Conservation (phyloP, 2,888 invertebrate genomes). For the Leucoma salicis region DNA sequence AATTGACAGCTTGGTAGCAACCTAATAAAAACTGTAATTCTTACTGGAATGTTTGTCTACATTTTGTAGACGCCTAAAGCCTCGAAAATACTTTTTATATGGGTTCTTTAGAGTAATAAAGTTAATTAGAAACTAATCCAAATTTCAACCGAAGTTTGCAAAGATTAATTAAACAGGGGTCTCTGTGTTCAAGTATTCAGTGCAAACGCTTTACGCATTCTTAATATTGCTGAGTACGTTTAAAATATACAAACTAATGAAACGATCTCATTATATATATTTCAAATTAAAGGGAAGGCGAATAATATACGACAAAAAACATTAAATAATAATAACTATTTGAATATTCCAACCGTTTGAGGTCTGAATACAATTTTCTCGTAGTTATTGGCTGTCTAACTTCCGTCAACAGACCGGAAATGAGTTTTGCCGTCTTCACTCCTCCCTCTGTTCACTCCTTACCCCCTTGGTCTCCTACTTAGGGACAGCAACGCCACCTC, state of each 20-base stretch:
- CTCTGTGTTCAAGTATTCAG: background rate
- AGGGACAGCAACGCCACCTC: constrained; percentile 59
- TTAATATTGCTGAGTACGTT: background rate
- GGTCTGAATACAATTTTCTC: constrained; percentile 65
- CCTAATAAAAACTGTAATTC: constrained; percentile 11
- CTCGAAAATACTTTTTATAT: constrained; percentile 17
- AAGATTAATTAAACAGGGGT: background rate
- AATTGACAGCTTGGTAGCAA: background rate
- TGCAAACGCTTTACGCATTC: background rate
- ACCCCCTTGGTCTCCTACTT: constrained; percentile 31
- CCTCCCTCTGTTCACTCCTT: constrained; percentile 37
- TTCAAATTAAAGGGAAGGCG: background rate
- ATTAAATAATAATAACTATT: constrained; percentile 51
- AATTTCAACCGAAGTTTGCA: background rate
- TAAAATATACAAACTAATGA: background rate
- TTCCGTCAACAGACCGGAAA: constrained; percentile 73
- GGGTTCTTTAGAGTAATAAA: constrained; percentile 10
- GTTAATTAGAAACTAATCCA: constrained; percentile 15
- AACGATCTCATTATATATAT: background rate
- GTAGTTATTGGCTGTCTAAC: constrained; percentile 65
- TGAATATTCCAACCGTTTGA: constrained; percentile 55
- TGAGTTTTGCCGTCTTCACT: constrained; percentile 63
- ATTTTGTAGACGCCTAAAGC: constrained; percentile 13
- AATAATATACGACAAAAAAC: constrained; percentile 27
- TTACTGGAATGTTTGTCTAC: constrained; percentile 23